phyloP scores from a whole-genome alignment of 1,140 invertebrate species.

The Brachionus paranguensis region DNA sequence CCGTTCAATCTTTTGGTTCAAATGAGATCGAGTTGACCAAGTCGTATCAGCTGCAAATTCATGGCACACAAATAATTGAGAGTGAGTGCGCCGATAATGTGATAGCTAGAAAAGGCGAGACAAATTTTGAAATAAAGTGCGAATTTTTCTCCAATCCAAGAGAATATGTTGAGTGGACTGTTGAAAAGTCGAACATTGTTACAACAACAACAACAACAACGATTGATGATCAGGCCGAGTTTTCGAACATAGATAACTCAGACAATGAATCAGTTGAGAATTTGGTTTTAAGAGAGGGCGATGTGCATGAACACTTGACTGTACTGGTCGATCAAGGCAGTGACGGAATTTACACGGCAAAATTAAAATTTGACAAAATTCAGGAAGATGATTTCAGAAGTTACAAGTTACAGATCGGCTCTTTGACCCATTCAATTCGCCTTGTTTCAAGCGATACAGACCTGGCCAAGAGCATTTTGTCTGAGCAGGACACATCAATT shows the following conservation, averaged over 20 bases:
- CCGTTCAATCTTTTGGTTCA: not conserved
- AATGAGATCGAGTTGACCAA: not conserved
- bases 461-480: not conserved
- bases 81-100: not conserved
- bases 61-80: slow-evolving; percentile 24
- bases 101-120: not conserved
- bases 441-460: not conserved
- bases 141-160: slow-evolving; percentile 31
- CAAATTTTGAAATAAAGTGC: slow-evolving; percentile 9
- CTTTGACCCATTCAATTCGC: not conserved
- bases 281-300: not conserved
- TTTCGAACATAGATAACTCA: not conserved
- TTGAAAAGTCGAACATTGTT: not conserved
- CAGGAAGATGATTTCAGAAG: not conserved
- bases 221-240: not conserved
- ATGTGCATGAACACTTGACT: not conserved
- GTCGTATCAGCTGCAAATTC: not conserved
- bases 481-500: not conserved
- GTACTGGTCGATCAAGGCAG: not conserved
- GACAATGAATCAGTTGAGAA: not conserved
- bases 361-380: not conserved
- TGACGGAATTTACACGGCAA: not conserved
- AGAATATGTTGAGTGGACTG: not conserved
- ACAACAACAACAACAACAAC: not conserved
- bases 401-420: not conserved